Base-by-base conservation (phyloP, 2,888 invertebrate genomes). In the Drosophila vallismaia region DNA sequence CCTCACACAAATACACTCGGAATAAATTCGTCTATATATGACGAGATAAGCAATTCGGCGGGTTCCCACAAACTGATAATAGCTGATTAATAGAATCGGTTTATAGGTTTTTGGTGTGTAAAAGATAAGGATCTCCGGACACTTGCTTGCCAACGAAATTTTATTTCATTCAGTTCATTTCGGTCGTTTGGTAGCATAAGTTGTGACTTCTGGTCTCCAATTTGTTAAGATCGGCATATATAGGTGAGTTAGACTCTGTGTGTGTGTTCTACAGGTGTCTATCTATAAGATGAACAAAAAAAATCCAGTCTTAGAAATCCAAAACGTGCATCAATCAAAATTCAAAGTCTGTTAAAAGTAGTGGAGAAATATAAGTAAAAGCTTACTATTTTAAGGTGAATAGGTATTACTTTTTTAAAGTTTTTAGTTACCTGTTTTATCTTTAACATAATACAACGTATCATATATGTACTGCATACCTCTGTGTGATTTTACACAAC, bases 31-130 rank as follows among this genome's bases (percentile, higher is more conserved):
- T 49, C 31, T 1, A 1, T 29, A 31, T 45, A 29, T 51, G 60
- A 1, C n/a, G 24, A 45, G 60, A 63, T 63, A 63, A 46, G 45
- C 33, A 12, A 12, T 45, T 24, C 36, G 10, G 58, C 62, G n/a
- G 36, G 58, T 58, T 59, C 62, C 53, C 53, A 46, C 53, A 50
- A 24, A 51, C 69, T 70, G 69, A 70, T 70, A 70, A 68, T 28
- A 60, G 45, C 40, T 60, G 60, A 60, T 70, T 68, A 68, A 60
- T 40, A 45, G 45, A 38, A 33, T 49, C 54, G 53, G 42, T 62
- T 68, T 50, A 60, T 54, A 53, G 59, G 49, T 36, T 63, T 44
- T 53, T 31, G 38, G 31, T 68, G 36, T 53, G 60, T 29, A 52
- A 33, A n/a, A 38, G 40, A 59, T 50, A 49, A 44, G 44, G 68